Conservation (phyloP, 2,888 invertebrate genomes). For the Allygus modestus region DNA sequence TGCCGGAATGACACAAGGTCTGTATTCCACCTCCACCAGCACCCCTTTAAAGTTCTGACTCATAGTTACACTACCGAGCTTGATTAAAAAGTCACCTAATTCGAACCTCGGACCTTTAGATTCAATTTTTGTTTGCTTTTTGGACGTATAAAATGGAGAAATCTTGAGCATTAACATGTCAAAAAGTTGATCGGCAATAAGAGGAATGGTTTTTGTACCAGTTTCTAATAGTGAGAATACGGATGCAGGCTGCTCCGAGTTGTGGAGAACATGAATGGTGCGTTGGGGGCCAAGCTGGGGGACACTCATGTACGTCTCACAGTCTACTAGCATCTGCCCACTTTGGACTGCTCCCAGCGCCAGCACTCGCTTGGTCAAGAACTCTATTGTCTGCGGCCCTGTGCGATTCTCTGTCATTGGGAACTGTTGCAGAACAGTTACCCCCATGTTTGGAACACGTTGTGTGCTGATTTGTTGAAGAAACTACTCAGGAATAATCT, state of each 20-base stretch:
- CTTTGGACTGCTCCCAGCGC: conserved; percentile 92
- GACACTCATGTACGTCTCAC: conserved; percentile 93
- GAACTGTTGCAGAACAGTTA: conserved; percentile 83
- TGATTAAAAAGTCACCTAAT: conserved; percentile 95
- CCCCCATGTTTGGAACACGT: conserved; percentile 66
- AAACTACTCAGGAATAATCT: background rate
- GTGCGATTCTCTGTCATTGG: conserved; percentile 93
- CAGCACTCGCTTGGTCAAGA: conserved; percentile 89
- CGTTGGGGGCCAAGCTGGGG: conserved; percentile 86
- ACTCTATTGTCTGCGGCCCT: conserved; percentile 93
- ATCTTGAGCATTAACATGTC: conserved; percentile 95
- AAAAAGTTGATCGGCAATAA: conserved; percentile 94
- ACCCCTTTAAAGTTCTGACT: conserved; percentile 96
- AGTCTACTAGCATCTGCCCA: conserved; percentile 96
- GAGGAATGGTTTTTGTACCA: conserved; percentile 89
- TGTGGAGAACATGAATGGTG: conserved; percentile 95
- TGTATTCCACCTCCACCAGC: conserved; percentile 95
- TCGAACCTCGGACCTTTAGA: conserved; percentile 93
- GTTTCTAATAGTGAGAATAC: conserved; percentile 95
- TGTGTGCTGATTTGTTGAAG: background rate
- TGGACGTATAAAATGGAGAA: conserved; percentile 90
- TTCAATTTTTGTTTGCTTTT: conserved; percentile 92
- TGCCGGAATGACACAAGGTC: conserved; percentile 91
- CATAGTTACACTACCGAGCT: conserved; percentile 94
- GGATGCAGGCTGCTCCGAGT: conserved; percentile 96